These are phyloP conservation scores for Tokudaia muenninki DNA, from an alignment of 2,797 vertebrate genomes.

Conservation along the genomic window DNA sequence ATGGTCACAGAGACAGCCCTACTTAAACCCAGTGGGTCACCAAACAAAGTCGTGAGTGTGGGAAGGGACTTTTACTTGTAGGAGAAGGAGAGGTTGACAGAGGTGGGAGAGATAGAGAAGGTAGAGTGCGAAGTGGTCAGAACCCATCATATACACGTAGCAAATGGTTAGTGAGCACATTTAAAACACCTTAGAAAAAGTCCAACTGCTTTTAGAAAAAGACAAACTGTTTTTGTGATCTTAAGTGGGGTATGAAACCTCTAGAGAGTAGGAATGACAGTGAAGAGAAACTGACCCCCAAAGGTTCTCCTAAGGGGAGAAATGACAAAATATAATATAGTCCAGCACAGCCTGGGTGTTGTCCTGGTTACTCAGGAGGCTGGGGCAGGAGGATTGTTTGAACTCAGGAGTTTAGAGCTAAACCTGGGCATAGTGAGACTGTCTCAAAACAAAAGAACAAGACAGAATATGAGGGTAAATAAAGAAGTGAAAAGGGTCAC, in stretches of 20 bases:
- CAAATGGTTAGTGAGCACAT: not conserved
- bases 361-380: not conserved
- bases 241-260: not conserved
- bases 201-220: not conserved
- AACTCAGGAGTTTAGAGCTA: not conserved
- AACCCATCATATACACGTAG: not conserved
- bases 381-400: not conserved
- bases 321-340: not conserved
- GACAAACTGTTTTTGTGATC: not conserved
- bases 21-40: not conserved
- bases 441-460: not conserved
- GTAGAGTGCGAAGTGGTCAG: not conserved
- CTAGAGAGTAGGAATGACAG: not conserved
- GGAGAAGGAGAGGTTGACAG: not conserved
- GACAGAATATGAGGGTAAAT: not conserved
- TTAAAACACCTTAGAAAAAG: not conserved
- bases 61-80: too few relatives aligned
- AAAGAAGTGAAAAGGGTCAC: not conserved
- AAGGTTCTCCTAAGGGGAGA: not conserved
- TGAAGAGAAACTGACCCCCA: not conserved
- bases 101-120: too few relatives aligned
- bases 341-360: accelerated
- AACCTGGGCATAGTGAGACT: not conserved
- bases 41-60: not conserved
- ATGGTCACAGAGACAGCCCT: not conserved